phyloP scores from a whole-genome alignment of 23 tunicate genomes.

The Trididemnum clinides region DNA sequence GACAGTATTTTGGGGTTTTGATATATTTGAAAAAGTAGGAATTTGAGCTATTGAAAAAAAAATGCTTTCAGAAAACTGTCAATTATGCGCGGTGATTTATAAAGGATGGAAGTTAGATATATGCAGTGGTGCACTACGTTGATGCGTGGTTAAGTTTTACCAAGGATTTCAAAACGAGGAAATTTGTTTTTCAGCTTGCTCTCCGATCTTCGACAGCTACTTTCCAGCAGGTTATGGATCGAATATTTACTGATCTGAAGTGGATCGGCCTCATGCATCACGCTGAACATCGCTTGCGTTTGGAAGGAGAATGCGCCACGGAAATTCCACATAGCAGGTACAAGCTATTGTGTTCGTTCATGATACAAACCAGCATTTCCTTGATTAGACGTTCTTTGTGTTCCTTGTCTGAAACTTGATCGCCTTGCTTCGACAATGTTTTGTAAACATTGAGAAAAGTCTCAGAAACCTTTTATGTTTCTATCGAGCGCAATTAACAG shows the following conservation, averaged over 20 bases:
- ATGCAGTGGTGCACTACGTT: too few relatives aligned
- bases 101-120: too few relatives aligned
- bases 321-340: slow-evolving; percentile 5
- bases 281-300: background rate
- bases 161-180: too few relatives aligned
- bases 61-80: too few relatives aligned
- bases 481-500: background rate
- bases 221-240: slow-evolving; percentile 33
- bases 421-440: background rate
- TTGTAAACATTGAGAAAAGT: background rate
- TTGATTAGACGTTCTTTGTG: too few relatives aligned
- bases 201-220: slow-evolving; percentile 41
- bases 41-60: too few relatives aligned
- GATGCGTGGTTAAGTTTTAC: too few relatives aligned
- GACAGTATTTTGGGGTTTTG: too few relatives aligned
- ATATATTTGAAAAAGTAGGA: too few relatives aligned
- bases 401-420: background rate
- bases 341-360: too few relatives aligned
- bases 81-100: too few relatives aligned
- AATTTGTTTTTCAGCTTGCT: slow-evolving; percentile 33
- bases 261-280: background rate
- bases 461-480: background rate
- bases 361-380: too few relatives aligned
- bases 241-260: slow-evolving; percentile 24
- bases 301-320: background rate